Base-by-base conservation (phyloP, 2,888 invertebrate genomes). In the Clunio marinus region DNA sequence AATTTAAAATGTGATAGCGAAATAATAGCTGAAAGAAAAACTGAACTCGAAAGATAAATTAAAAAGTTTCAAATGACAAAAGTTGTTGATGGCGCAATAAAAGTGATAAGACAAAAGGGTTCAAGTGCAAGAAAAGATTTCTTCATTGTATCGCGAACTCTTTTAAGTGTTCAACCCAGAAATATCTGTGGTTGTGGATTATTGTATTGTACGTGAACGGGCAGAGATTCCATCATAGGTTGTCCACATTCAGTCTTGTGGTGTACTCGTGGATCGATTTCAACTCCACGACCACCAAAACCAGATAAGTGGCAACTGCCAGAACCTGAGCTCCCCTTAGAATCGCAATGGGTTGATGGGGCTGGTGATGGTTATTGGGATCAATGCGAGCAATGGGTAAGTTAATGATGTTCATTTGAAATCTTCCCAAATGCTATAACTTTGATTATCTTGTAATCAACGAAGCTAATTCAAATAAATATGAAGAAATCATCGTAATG, bases 321-420 rank as follows among this genome's bases (percentile, higher is more conserved):
- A 60, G 75, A 75, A 71, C 75, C 75, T 51, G 75, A 75, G 72
- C 71, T 75, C 66, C 75, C 75, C 67, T 71, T 75, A 66, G 75
- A 75, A 72, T 74, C 74, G 46, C 75, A 75, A 73, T 75, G 74
- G 74, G 75, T 74, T 68, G 75, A 75, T 71, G 75, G 75, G 58
- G 71, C 74, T 68, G 74, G 74, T 13, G 75, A 75, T 72, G 74
- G 74, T 70, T 75, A 75, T 72, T 75, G 75, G 75, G 74, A 74
- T 73, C 74, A 75, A 72, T 74, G 73, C 70, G 74, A 73, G 69
- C 74, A 74, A 72, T 75, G 75, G 75, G 75, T 75, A 75, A 72
- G 75, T 57, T 57, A 15, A 15, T 15, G 17, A 20, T 5, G 13
- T 20, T 20, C 24, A 51, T 51, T 22, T 20, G n/a, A n/a, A n/a